Evolutionary conservation across 2,113 vertebrate genomes (phyloP).

Genomic region (Ceyx melanurus): DNA sequence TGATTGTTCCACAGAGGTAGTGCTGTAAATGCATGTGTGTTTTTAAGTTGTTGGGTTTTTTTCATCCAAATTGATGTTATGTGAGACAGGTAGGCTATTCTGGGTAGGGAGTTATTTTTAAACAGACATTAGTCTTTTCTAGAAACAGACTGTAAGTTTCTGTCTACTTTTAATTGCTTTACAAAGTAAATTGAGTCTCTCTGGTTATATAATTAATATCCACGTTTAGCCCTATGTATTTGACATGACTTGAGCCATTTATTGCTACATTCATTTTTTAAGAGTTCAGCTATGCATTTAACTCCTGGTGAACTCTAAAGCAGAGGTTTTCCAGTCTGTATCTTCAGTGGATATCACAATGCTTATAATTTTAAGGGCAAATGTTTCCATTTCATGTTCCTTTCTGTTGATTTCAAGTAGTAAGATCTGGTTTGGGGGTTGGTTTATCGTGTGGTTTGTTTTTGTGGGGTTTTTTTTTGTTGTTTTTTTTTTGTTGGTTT

Average conservation of each 20-base stretch:
- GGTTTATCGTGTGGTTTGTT: background rate
- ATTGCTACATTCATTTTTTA: slow-evolving; percentile 2
- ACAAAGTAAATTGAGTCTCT: slow-evolving; percentile 33
- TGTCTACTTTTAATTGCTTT: slow-evolving; percentile 47
- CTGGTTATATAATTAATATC: slow-evolving; percentile 29
- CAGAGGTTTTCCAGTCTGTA: background rate
- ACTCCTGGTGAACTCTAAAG: background rate
- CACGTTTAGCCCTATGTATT: background rate
- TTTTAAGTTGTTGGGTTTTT: background rate
- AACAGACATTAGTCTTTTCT: slow-evolving; percentile 20
- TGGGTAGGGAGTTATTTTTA: slow-evolving; percentile 47
- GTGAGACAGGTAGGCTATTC: slow-evolving; percentile 3
- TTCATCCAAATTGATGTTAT: background rate
- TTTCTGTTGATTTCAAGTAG: no score
- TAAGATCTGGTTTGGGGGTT: background rate
- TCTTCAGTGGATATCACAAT: no score
- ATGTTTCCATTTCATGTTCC: no score
- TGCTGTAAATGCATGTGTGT: background rate
- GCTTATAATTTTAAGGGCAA: no score
- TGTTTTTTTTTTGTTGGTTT: background rate
- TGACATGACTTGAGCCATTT: slow-evolving; percentile 15
- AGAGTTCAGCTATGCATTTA: background rate
- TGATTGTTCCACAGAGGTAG: background rate
- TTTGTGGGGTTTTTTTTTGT: background rate
- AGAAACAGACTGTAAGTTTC: slow-evolving; percentile 31